phyloP scores from a whole-genome alignment of 2,797 vertebrate species.

The Gallinago nigripennis region DNA sequence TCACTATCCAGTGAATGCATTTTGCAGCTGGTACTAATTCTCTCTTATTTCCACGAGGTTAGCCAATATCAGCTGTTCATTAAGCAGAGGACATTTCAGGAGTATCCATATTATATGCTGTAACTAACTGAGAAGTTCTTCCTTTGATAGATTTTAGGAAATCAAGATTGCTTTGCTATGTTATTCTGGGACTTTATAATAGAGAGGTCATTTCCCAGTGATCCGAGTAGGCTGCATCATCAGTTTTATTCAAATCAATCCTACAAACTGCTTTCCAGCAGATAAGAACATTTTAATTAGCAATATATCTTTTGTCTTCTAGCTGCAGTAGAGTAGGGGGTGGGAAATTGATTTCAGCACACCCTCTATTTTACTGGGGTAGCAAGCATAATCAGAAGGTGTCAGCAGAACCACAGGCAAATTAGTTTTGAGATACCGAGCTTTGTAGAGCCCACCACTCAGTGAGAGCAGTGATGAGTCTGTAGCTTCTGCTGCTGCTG shows the following conservation, averaged over 20 bases:
- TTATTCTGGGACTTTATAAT: constrained; percentile 55
- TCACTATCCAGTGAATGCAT: constrained; percentile 65
- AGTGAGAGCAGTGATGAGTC: neutral
- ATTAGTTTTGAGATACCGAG: neutral
- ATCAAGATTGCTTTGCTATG: constrained; percentile 53
- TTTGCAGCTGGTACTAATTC: constrained; percentile 76
- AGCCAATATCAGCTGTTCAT: constrained; percentile 77
- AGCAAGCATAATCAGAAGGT: constrained; percentile 42
- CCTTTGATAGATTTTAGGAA: constrained; percentile 55
- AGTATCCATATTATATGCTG: constrained; percentile 52
- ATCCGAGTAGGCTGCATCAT: constrained; percentile 48
- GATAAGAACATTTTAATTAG: constrained; percentile 62
- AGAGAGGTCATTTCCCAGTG: constrained; percentile 49
- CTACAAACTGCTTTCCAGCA: constrained; percentile 46
- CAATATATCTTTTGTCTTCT: constrained; percentile 49
- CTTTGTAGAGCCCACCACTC: rapidly evolving
- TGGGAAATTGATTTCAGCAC: neutral
- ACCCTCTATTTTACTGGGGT: constrained; percentile 1
- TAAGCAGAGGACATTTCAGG: constrained; percentile 70
- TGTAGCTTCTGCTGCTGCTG: neutral
- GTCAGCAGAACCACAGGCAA: constrained; percentile 54
- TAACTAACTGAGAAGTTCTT: constrained; percentile 55
- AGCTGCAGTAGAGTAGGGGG: neutral
- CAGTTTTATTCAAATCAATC: constrained; percentile 54
- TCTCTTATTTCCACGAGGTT: constrained; percentile 73